Conservation (phyloP, 2,888 invertebrate genomes). For the Ophion costatus region DNA sequence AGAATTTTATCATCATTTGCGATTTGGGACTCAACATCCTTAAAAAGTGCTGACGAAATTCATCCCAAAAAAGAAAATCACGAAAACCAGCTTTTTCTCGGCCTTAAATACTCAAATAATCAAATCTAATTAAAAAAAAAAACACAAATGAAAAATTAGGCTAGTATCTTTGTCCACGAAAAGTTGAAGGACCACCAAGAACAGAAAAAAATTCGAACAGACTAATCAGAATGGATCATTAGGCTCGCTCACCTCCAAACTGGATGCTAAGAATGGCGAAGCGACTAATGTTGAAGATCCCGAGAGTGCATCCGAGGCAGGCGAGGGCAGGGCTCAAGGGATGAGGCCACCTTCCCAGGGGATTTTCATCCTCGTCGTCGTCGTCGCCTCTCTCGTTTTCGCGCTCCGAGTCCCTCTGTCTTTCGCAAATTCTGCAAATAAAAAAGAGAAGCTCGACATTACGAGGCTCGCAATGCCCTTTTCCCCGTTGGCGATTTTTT, state of each 20-base stretch:
- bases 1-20: no score
- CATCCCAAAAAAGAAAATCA: no score
- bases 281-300: constrained; percentile 94
- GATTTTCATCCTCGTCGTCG: constrained; percentile 84
- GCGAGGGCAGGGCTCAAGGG: constrained; percentile 92
- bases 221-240: constrained; percentile 14
- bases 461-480: neutral
- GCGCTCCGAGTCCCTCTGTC: constrained; percentile 81
- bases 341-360: constrained; percentile 88
- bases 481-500: neutral
- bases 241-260: constrained; percentile 89
- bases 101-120: neutral
- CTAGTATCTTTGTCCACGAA: no score
- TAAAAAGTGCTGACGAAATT: no score
- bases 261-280: constrained; percentile 94
- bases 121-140: no score
- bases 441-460: neutral
- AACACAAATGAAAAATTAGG: no score
- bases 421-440: constrained; percentile 84
- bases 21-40: no score
- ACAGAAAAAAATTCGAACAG: neutral
- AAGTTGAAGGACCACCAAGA: neutral
- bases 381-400: constrained; percentile 81
- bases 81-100: no score
- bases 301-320: constrained; percentile 93